phyloP scores from a whole-genome alignment of 2,888 invertebrate species.

The Orchesellides sinensis region DNA sequence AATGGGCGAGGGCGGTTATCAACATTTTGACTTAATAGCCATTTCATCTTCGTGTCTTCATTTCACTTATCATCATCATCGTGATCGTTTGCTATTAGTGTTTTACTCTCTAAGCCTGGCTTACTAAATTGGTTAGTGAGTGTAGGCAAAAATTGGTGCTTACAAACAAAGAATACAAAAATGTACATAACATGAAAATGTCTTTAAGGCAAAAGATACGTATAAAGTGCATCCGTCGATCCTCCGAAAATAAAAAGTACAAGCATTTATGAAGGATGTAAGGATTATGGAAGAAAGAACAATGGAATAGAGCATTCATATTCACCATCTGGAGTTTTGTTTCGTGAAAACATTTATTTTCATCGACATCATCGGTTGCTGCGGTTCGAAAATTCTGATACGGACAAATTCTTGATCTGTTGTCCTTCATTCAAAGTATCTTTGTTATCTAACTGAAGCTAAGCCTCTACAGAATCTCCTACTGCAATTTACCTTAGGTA shows the following conservation, averaged over 20 bases:
- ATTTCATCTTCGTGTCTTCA: constrained; percentile 1
- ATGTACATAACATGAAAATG: too few species aligned
- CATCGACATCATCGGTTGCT: neutral
- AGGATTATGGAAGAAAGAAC: neutral
- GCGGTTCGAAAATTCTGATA: neutral
- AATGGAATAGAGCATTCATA: neutral
- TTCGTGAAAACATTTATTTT: neutral
- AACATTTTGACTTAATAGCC: constrained; percentile 8
- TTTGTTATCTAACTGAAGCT: too few species aligned
- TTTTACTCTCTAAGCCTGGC: too few species aligned
- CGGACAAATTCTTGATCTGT: too few species aligned
- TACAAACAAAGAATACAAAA: constrained; percentile 81
- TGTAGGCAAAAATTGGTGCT: constrained; percentile 75
- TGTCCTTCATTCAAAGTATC: too few species aligned
- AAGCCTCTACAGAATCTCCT: too few species aligned
- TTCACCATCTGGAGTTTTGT: constrained; percentile 8
- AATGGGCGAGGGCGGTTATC: constrained; percentile 8
- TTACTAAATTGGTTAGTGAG: neutral
- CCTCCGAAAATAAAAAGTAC: neutral
- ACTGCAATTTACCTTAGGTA: too few species aligned
- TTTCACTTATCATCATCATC: neutral
- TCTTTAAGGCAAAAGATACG: too few species aligned
- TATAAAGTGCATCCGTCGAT: too few species aligned
- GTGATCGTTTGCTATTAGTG: too few species aligned
- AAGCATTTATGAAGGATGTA: constrained; percentile 2